Conservation (phyloP, 2,888 invertebrate genomes). For the Perizoma affinitatum region DNA sequence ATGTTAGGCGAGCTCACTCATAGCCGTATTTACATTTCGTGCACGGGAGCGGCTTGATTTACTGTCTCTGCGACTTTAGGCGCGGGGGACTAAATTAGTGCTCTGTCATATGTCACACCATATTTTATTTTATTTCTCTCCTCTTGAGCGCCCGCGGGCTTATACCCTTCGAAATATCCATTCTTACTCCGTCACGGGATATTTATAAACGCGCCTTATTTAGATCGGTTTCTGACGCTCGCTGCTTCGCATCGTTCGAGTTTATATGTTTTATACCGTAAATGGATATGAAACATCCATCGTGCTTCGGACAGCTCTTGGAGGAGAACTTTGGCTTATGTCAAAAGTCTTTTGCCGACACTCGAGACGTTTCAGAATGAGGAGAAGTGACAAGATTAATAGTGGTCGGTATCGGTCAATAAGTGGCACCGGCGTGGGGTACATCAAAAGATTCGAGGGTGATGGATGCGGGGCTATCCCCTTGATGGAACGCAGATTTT, state of each 20-base stretch:
- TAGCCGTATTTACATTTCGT: constrained; percentile 70
- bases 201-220: constrained; percentile 76
- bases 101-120: constrained; percentile 75
- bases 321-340: constrained; percentile 37
- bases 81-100: constrained; percentile 75
- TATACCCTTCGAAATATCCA: constrained; percentile 69
- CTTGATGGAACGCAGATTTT: constrained; percentile 66
- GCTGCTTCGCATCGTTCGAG: constrained; percentile 41
- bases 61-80: constrained; percentile 63
- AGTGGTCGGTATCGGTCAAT: constrained; percentile 57
- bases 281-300: constrained; percentile 40
- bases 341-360: constrained; percentile 49
- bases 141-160: constrained; percentile 52
- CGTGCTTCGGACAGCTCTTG: constrained; percentile 26
- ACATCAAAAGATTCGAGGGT: constrained; percentile 71
- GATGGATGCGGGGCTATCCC: constrained; percentile 60
- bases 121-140: constrained; percentile 70
- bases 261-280: constrained; percentile 40
- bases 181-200: constrained; percentile 68
- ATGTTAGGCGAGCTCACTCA: constrained; percentile 68
- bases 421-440: constrained; percentile 50
- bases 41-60: constrained; percentile 77
- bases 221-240: constrained; percentile 58
- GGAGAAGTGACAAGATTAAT: constrained; percentile 73
- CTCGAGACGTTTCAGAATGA: constrained; percentile 54